Evolutionary conservation across 1,140 invertebrate genomes (phyloP).

Genomic region (Dinothrombium tinctorium): DNA sequence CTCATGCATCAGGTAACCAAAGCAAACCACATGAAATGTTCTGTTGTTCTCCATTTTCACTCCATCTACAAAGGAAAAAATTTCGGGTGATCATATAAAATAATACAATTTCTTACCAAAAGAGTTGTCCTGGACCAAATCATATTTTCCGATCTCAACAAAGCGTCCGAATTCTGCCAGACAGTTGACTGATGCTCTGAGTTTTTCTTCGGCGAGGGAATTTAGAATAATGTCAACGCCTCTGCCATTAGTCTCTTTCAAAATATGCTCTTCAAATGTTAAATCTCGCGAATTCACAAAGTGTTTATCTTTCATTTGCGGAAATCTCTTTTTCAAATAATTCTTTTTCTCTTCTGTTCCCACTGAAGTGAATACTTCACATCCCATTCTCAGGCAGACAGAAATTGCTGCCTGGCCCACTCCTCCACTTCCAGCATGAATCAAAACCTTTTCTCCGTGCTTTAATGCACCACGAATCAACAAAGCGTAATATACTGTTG

Average conservation of each 20-base stretch:
- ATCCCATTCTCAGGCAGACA: conserved; percentile 62
- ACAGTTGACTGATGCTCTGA: conserved; percentile 65
- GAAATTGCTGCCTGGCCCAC: conserved; percentile 86
- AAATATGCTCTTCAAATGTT: conserved; percentile 26
- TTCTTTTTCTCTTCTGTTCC: conserved; percentile 25
- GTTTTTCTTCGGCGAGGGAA: conserved; percentile 71
- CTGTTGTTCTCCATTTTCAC: conserved; percentile 46
- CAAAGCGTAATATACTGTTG: conserved; percentile 38
- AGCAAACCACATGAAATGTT: neutral
- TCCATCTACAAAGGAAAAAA: no score
- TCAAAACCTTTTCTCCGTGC: conserved; percentile 55
- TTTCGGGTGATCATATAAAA: no score
- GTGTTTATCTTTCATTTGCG: conserved; percentile 23
- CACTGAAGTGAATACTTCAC: conserved; percentile 61
- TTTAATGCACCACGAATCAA: conserved; percentile 54
- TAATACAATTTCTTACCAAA: no score
- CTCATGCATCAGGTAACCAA: neutral
- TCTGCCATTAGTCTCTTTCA: conserved; percentile 26
- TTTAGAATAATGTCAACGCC: conserved; percentile 85
- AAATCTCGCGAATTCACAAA: conserved; percentile 30
- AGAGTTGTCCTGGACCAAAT: conserved; percentile 63
- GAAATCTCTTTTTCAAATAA: conserved; percentile 25
- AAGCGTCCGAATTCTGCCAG: conserved; percentile 40
- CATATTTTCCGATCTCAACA: conserved; percentile 89
- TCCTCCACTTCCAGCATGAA: conserved; percentile 82